These are phyloP conservation scores for Caprella mutica DNA, from an alignment of 2,888 invertebrate species.

Conservation along the genomic window DNA sequence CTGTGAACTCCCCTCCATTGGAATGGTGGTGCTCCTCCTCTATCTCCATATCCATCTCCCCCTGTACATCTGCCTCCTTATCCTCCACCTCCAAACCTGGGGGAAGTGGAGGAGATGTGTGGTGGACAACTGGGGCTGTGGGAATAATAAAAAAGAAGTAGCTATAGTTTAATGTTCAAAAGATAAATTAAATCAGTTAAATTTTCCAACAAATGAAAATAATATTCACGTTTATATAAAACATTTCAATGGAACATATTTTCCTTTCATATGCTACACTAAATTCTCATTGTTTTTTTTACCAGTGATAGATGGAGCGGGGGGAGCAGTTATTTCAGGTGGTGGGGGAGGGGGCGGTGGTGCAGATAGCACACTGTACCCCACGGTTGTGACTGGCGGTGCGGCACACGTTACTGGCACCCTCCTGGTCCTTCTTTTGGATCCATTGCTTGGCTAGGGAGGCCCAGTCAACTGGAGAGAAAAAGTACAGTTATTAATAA, in stretches of 20 bases:
- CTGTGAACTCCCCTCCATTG: too few species aligned
- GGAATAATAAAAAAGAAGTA: too few species aligned
- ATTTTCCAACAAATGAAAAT: too few species aligned
- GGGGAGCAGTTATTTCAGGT: conserved; percentile 39
- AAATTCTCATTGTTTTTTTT: too few species aligned
- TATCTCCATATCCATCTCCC: conserved; percentile 34
- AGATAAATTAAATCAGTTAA: too few species aligned
- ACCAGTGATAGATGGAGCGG: conserved; percentile 51
- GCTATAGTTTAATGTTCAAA: too few species aligned
- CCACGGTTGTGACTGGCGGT: background rate
- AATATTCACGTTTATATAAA: too few species aligned
- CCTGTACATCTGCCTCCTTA: conserved; percentile 8
- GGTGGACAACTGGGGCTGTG: too few species aligned
- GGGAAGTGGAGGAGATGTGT: background rate
- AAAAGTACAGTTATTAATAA: background rate
- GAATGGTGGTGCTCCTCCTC: too few species aligned
- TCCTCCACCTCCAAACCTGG: background rate
- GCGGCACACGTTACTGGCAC: too few species aligned
- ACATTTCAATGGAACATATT: too few species aligned
- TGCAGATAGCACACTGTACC: conserved; percentile 42
- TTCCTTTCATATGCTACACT: too few species aligned
- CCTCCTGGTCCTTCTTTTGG: conserved; percentile 63
- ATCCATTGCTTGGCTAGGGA: conserved; percentile 96
- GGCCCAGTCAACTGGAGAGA: conserved; percentile 75
- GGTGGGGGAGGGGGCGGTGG: conserved; percentile 52